Evolutionary conservation across 2,888 invertebrate genomes (phyloP), one percentile per base, ranked within the genome.

Genomic region (Cataglyphis livida): DNA sequence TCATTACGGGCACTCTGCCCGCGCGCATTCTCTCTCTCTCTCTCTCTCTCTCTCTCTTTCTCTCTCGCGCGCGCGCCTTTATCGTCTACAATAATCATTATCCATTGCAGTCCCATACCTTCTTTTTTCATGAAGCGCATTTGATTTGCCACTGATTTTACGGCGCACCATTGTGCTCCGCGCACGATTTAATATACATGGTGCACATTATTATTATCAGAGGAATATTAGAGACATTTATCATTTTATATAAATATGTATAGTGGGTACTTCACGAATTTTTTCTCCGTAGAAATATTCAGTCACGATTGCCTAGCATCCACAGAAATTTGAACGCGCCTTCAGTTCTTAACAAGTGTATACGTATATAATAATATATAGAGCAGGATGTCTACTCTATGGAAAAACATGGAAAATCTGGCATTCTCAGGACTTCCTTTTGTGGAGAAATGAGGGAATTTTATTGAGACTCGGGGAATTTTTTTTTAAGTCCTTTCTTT

Each of bases 1-100:
- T 83, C 87, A 81, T 84, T 75, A 81, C 70, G 75, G 28, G 61
- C 61, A 66, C 81, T 64, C 44, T n/a, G 35, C 62, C 74, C 68
- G 48, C 62, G 61, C 51, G 38, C 76, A 18, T 5, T 18, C 10
- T 28, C 28, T 4, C 12, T 18, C 41, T 2, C 38, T 25, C 51
- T 28, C 28, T 4, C 12, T 18, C 12, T 2, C 38, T 25, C 51
- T 18, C 10, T 28, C 28, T 4, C 12, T 18, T 12, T 2, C 25
- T 25, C 7, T n/a, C 7, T 0, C 21, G 21, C 21, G 21, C 21
- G 21, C 21, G 21, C 21, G 18, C 32, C 48, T 59, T 79, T 71
- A 61, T 78, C 70, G 71, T 48, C 59, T 35, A 35, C 71, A 59
- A 48, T 71, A 71, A 79, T 79, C 71, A 61, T 79, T 79, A 71